phyloP scores from a whole-genome alignment of 2,113 vertebrate species.

The Fulica atra region DNA sequence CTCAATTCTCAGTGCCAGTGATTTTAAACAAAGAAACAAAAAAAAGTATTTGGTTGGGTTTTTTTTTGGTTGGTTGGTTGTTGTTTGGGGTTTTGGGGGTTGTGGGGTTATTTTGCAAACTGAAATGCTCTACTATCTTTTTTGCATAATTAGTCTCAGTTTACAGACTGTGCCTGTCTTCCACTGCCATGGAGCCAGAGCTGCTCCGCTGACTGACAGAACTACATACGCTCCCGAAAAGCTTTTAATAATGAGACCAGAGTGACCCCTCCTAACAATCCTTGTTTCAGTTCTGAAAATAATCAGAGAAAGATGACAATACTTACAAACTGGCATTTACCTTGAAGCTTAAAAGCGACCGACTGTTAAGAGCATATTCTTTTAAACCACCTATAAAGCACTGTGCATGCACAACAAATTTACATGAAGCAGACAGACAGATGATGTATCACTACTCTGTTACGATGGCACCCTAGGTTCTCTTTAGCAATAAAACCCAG shows the following conservation, averaged over 20 bases:
- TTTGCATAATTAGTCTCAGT: background rate
- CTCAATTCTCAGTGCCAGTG: background rate
- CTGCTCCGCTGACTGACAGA: constrained; percentile 39
- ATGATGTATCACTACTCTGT: background rate
- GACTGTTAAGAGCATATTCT: background rate
- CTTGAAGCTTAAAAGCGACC: background rate
- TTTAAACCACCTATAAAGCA: background rate
- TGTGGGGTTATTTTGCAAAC: background rate
- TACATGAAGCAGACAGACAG: background rate
- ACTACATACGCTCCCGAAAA: background rate
- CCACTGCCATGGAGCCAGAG: constrained; percentile 21
- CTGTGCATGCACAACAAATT: background rate
- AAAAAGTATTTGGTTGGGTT: background rate
- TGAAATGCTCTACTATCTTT: background rate
- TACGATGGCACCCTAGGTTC: background rate
- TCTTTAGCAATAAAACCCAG: background rate
- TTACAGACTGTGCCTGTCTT: background rate
- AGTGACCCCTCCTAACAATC: background rate
- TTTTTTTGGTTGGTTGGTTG: too few species aligned
- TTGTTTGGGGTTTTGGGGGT: too few species aligned
- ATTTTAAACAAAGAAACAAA: background rate
- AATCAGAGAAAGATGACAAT: background rate
- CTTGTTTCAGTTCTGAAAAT: background rate
- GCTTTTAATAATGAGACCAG: constrained; percentile 9
- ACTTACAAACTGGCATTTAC: background rate